Conservation (phyloP, 2,113 vertebrate genomes). For the Miniopterus natalensis region DNA sequence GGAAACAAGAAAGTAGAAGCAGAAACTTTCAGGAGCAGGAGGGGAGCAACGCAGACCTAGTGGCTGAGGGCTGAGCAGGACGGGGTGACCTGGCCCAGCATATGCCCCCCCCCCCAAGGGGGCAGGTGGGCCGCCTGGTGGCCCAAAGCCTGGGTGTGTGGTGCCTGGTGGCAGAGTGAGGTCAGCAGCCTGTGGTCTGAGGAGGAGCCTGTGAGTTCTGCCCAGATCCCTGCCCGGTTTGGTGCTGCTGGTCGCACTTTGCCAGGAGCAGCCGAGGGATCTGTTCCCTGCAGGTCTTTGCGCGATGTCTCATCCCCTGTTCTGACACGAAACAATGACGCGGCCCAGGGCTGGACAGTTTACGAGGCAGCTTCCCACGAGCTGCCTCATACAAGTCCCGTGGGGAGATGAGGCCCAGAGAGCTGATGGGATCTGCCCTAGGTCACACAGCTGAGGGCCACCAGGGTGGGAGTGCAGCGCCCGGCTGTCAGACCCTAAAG, state of each 20-base stretch:
- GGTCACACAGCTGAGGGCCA: background rate
- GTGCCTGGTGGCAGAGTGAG: background rate
- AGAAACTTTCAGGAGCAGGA: constrained; percentile 85
- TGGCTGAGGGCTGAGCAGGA: rapidly evolving
- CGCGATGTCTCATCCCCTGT: background rate
- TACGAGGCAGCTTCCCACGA: background rate
- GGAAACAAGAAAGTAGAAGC: constrained; percentile 84
- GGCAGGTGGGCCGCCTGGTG: background rate
- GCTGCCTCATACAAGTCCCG: background rate
- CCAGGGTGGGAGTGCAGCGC: rapidly evolving
- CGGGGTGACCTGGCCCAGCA: background rate
- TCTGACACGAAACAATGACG: background rate
- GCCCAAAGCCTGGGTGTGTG: background rate
- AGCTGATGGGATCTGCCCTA: background rate
- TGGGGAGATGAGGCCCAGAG: background rate
- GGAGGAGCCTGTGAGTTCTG: background rate
- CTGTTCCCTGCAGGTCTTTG: constrained; percentile 32
- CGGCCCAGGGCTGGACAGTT: background rate
- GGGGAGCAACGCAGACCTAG: constrained; percentile 54
- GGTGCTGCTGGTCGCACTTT: background rate
- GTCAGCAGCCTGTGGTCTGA: background rate
- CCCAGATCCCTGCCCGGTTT: background rate
- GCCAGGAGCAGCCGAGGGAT: background rate
- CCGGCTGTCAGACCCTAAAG: background rate
- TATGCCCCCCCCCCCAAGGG: rapidly evolving